Base-by-base conservation (phyloP, 1,140 invertebrate species). In the Zaprionus inermis region DNA sequence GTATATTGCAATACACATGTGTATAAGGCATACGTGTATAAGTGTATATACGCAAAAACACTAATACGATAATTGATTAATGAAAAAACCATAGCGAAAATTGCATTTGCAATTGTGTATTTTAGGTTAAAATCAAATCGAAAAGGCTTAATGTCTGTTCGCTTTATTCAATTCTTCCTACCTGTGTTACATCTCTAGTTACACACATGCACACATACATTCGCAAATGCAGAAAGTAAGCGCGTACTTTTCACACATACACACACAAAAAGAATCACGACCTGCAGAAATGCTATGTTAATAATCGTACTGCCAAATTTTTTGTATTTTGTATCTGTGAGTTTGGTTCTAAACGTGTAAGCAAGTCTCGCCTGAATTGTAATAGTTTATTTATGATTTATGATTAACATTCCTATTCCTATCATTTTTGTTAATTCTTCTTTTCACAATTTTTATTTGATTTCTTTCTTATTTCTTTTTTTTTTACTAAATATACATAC, bases 401-500 rank as follows among this genome's bases (percentile, higher is more conserved):
- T 51, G 55, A 58, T 72, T 44, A 67, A 32, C 54, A 72, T 52
- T 14, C 20, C 36, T 59, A 34, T 60, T 30, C 24, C 24, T 32
- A 32, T 60, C 44, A 60, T 30, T 22, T 56, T 54, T 64, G 34
- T 64, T 34, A 22, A 44, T 64, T 34, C 52, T 71, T 36, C 16
- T 61, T 16, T 46, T 30, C 38, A 18, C 44, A 5, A 49, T 34
- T 24, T 49, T 56, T 64, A 57, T 64, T 72, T 72, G 38, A 14
- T 41, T 7, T 12, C 18, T 49, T 20, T 49, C 2, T 54, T 18
- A 16, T 38, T 22, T 2, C 49, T 30, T 64, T 65, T 66, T 58
- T 72, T 72, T 58, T 59, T 52, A 59, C 55, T 72, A 72, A 72
- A 72, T 67, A 72, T 72, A 72, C 49, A 59, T 52, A 57, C 67